Base-by-base conservation (phyloP, 2,888 invertebrate species). In the Pyrochroa serraticornis region DNA sequence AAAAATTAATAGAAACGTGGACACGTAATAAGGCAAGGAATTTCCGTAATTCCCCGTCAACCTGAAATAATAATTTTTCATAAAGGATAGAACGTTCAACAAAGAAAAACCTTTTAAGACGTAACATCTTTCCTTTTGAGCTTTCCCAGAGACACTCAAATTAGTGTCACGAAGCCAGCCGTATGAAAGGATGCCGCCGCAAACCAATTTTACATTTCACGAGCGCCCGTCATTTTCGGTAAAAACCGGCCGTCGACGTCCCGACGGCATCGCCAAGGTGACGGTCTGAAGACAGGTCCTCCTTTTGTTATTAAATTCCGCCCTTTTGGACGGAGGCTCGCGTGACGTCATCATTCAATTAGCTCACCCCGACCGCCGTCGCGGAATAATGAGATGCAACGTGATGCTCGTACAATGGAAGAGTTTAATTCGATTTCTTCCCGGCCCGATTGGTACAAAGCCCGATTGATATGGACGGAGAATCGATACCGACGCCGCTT, bases 321-420 rank as follows among this genome's bases (percentile, higher is more conserved):
- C 57, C 22, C 50, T 41, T 32, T 37, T n/a, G 31, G 39, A 39
- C 39, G 10, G 8, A 3, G 12, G 9, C 39, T 50, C 52, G 59
- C 52, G 64, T 71, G 72, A 72, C 72, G 72, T 71, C 71, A 73
- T 71, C 65, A 72, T 73, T 73, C 70, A 75, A 75, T 75, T 75
- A 74, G 73, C 65, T 22, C 22, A 22, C 22, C 57, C 50, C 66
- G 48, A 47, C 66, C 67, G 65, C 65, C 65, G 71, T 64, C 63
- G 62, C 52, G 63, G 68, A 65, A 71, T 73, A 73, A 74, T 74
- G 72, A 73, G 73, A 75, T 74, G 73, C 74, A 73, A 71, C 68
- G 69, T 69, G 70, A 70, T 68, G 69, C 66, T 63, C 55, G 54
- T 53, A 70, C 69, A 71, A 73, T 68, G 62, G 71, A 69, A 68